Base-by-base conservation (phyloP, 64 coral and sea anemone genomes). In the Dendronephthya gigantea region DNA sequence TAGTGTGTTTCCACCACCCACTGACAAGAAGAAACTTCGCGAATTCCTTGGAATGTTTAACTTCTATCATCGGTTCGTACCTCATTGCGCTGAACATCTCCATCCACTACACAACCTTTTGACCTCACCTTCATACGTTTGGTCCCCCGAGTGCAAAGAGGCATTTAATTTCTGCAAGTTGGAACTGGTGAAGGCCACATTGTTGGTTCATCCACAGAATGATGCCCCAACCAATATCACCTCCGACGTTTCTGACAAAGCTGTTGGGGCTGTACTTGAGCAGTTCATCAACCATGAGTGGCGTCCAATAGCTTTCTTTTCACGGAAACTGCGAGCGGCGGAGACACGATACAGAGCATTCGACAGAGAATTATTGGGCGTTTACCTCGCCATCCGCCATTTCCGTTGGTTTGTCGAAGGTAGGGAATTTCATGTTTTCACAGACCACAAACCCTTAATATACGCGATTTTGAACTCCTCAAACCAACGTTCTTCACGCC, bases 361-460 rank as follows among this genome's bases (percentile, higher is more conserved):
- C 83, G 40, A 84, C 22, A 38, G 49, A 25, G 66, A 70, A 70
- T n/a, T 70, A n/a, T n/a, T 70, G 7, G 30, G 66, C n/a, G 30
- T 70, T 32, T 70, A 70, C 66, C 27, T 8, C 9, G 66, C 66
- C 66, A 70, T 70, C 8, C 66, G 66, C 30, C 66, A 70, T n/a
- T 70, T 70, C n/a, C n/a, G n/a, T n/a, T n/a, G n/a, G n/a, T n/a
- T n/a, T n/a, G n/a, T n/a, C n/a, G n/a, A n/a, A n/a, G 66, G 66
- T n/a, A 12, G 66, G 9, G 9, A 7, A 25, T 70, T 70, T n/a
- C 66, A 70, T 70, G 66, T 84, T 27, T 55, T 48, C 40, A 90
- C 58, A 1, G 39, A 84, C 40, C 88, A 90, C 37, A 84, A 84
- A 58, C 88, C 82, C n/a, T 48, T 79, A 4, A 90, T 48, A 25